Conservation (phyloP, 2,113 vertebrate genomes). For the Emydura subglobosa region DNA sequence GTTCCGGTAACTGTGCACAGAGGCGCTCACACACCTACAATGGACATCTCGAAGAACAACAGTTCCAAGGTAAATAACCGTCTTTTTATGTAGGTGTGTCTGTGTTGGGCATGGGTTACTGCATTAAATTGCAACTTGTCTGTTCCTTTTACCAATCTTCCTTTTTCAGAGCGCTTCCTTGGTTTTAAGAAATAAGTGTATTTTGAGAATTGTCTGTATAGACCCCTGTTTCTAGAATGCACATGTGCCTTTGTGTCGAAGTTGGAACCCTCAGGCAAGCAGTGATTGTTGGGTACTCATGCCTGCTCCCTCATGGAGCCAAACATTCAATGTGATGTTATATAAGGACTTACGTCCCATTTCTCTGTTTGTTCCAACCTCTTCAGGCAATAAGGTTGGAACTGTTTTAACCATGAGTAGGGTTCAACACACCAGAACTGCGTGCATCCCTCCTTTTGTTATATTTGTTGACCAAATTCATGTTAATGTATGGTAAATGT, state of each 20-base stretch:
- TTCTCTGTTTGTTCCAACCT: conserved; percentile 36
- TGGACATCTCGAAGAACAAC: too few species aligned
- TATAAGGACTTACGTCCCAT: rapidly evolving
- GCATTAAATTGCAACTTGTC: not conserved
- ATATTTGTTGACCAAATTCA: not conserved
- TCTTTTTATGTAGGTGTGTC: conserved; percentile 64
- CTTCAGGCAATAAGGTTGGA: conserved; percentile 18
- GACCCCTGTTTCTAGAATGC: not conserved
- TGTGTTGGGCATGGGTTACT: conserved; percentile 65
- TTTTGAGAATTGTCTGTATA: not conserved
- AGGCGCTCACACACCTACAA: too few species aligned
- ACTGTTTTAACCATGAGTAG: not conserved
- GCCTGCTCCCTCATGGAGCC: not conserved
- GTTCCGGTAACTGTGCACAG: too few species aligned
- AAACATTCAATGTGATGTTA: not conserved
- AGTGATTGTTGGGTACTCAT: not conserved
- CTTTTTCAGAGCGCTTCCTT: not conserved
- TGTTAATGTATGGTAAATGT: rapidly evolving
- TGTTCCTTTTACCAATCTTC: not conserved
- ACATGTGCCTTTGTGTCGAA: not conserved
- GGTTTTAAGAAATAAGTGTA: not conserved
- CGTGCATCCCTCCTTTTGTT: not conserved
- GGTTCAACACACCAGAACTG: not conserved
- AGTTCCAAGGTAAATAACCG: too few species aligned
- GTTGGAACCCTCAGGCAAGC: not conserved